phyloP scores from a whole-genome alignment of 2,113 vertebrate species.

The Gymnogyps californianus region DNA sequence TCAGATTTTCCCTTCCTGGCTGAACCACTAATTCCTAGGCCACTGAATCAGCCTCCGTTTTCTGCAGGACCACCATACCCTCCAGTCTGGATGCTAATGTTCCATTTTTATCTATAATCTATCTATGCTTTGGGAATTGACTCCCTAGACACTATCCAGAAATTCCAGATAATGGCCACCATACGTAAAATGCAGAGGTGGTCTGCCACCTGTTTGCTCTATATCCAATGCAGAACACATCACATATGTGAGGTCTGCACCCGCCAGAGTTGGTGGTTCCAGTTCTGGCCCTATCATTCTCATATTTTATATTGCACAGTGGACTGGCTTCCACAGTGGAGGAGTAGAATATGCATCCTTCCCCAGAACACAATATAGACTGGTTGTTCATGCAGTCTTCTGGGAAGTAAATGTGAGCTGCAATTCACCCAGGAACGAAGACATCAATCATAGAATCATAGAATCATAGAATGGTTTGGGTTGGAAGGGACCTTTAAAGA shows the following conservation, averaged over 20 bases:
- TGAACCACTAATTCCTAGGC: neutral
- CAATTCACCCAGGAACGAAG: neutral
- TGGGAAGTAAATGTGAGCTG: neutral
- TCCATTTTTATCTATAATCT: neutral
- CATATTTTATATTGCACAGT: neutral
- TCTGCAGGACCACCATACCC: neutral
- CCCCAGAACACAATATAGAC: neutral
- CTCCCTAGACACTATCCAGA: neutral
- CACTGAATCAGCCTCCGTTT: neutral
- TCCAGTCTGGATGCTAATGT: neutral
- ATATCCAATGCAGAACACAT: neutral
- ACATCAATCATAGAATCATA: neutral
- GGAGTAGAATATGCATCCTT: fast-evolving
- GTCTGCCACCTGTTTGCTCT: neutral
- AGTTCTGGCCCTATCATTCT: neutral
- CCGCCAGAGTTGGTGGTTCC: neutral
- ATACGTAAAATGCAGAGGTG: neutral
- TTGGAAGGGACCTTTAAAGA: neutral
- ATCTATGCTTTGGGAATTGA: neutral
- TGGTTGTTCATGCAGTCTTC: neutral
- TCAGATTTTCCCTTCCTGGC: neutral
- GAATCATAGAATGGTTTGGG: neutral
- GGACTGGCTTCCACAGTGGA: neutral
- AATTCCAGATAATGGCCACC: neutral
- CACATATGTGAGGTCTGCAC: neutral